Percentiles rank a stretch among this genome's conserved stretches.
Evolutionary conservation across 1,140 invertebrate species (phyloP).

Genomic region (Diachasma alloeum): DNA sequence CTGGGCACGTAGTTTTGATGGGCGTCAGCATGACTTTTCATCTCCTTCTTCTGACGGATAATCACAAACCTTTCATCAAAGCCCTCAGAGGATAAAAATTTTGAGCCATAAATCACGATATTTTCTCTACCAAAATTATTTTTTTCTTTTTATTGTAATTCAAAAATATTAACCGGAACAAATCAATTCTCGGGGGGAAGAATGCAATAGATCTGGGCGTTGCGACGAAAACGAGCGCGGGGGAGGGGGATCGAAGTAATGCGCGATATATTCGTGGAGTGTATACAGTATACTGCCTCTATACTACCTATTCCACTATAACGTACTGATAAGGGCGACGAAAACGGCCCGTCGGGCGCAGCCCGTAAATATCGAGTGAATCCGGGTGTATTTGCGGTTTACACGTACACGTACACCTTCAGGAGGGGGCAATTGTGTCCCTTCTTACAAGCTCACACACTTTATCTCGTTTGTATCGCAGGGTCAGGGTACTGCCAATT

Average conservation of each 20-base stretch:
- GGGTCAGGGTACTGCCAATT: not conserved
- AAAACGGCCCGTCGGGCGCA: conserved; percentile 43
- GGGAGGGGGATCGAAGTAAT: conserved; percentile 3
- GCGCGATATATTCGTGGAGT: conserved; percentile 31
- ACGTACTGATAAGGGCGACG: conserved; percentile 44
- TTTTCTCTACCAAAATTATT: not conserved
- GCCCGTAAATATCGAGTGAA: conserved; percentile 51
- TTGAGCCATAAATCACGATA: not conserved
- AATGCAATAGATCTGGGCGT: conserved; percentile 9
- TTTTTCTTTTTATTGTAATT: not conserved
- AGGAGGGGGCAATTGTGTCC: not conserved
- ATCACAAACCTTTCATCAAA: not conserved
- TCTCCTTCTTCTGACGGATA: not conserved
- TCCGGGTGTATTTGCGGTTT: conserved; percentile 6
- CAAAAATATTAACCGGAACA: conserved; percentile 8
- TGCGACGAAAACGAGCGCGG: conserved; percentile 1
- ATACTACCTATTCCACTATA: conserved; percentile 49
- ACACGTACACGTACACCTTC: not conserved
- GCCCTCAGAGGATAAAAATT: too few relatives aligned
- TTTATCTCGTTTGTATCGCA: conserved; percentile 32
- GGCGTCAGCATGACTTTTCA: conserved; percentile 28
- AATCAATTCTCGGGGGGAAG: conserved; percentile 2
- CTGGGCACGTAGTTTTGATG: conserved; percentile 47
- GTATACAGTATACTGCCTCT: conserved; percentile 30
- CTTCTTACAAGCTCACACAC: conserved; percentile 16